A percentile compares a stretch with the other conserved stretches of the same genome.
phyloP scores from a whole-genome alignment of 2,113 vertebrate species.

The Misgurnus anguillicaudatus region DNA sequence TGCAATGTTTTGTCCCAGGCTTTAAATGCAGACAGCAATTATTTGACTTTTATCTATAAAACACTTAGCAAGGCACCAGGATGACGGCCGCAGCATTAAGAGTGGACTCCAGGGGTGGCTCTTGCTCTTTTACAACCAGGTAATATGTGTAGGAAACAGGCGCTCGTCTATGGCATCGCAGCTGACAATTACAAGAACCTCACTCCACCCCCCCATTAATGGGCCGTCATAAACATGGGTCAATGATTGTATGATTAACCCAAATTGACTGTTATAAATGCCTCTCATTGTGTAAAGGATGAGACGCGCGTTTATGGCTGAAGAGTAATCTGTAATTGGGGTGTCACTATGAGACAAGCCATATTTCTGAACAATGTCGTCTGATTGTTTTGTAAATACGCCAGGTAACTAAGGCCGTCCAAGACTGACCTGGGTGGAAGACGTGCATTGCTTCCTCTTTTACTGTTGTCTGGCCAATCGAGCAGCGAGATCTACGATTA shows the following conservation, averaged over 20 bases:
- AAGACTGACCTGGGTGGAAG: conserved; percentile 21
- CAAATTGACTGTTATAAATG: conserved; percentile 59
- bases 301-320: conserved; percentile 45
- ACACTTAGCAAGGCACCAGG: conserved; percentile 51
- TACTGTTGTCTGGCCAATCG: not conserved
- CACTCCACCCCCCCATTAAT: conserved; percentile 54
- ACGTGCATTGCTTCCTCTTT: conserved; percentile 25
- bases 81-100: conserved; percentile 42
- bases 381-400: conserved; percentile 43
- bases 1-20: conserved; percentile 41
- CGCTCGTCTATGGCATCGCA: not conserved
- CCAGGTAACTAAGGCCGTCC: conserved; percentile 37
- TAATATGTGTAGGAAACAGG: conserved; percentile 44
- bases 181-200: conserved; percentile 40
- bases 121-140: conserved; percentile 51
- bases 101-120: conserved; percentile 27
- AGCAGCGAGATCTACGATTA: not conserved
- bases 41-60: conserved; percentile 62
- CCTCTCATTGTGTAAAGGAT: conserved; percentile 52
- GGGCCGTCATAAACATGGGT: conserved; percentile 48
- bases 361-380: conserved; percentile 43
- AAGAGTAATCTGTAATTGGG: conserved; percentile 48
- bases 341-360: conserved; percentile 34
- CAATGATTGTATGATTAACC: conserved; percentile 62
- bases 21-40: conserved; percentile 54